Base-by-base conservation (phyloP, 2,888 invertebrate genomes). In the Macroteleia sp. region DNA sequence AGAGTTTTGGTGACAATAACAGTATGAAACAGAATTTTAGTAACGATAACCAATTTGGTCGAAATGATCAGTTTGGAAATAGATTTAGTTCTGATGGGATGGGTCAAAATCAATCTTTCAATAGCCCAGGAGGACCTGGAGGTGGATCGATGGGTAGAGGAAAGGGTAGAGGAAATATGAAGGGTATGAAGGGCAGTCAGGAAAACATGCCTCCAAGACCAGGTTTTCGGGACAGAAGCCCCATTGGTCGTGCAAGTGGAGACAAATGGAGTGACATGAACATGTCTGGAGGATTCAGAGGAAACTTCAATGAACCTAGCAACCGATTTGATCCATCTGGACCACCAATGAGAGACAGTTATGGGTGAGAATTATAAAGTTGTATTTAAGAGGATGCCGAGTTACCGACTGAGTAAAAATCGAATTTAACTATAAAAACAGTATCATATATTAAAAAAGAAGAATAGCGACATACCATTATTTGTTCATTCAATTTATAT, bases 181-280 rank as follows among this genome's bases (percentile, higher is more conserved):
- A 66, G 9, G 59, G 67, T 2, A 61, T 67, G 41, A 80, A 69
- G 28, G 28, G 36, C 3, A 42, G 48, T 17, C 78, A 70, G n/a
- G 73, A 70, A 50, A 79, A 70, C 14, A 74, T 74, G 66, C 48
- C 54, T 0, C 34, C 69, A 3, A 75, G 82, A 22, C 82, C 88
- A 22, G 83, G 79, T 25, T 91, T 90, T 39, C 79, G 91, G 56
- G 91, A 91, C 79, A 85, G 91, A 30, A 91, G 91, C 73, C 91
- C 91, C 9, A 70, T 91, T 30, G 83, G 82, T 22, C 87, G 90
- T 16, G 30, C 70, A 6, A 61, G 80, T 14, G 25, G 76, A 6
- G 83, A 84, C 16, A 83, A 82, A 84, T 88, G 90, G 87, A 89
- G 88, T 76, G 74, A 74, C 10, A 84, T 81, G 62, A 84, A 85